phyloP scores from a whole-genome alignment of 1,140 invertebrate species.

The Octopus sinensis region DNA sequence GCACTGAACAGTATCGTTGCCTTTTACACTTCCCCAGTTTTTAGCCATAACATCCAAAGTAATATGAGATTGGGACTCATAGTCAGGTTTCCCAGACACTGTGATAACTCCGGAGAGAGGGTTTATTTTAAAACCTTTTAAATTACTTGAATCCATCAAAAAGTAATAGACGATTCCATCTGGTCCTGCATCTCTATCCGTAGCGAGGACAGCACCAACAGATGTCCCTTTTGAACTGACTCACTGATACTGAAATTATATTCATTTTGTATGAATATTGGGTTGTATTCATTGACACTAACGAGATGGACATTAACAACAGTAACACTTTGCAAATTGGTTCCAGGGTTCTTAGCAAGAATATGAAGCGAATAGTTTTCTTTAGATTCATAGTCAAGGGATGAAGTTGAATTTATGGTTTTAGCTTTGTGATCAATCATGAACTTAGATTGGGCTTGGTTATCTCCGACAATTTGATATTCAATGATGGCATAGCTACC shows the following conservation, averaged over 20 bases:
- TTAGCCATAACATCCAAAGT: conserved; percentile 90
- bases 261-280: conserved; percentile 83
- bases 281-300: conserved; percentile 89
- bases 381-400: conserved; percentile 87
- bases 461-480: conserved; percentile 56
- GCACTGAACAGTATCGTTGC: conserved; percentile 92
- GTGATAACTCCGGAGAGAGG: conserved; percentile 74
- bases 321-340: conserved; percentile 72
- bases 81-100: conserved; percentile 72
- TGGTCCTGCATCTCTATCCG: conserved; percentile 85
- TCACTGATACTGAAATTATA: conserved; percentile 94
- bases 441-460: conserved; percentile 72
- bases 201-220: conserved; percentile 82
- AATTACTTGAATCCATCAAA: conserved; percentile 88
- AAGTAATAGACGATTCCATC: conserved; percentile 90
- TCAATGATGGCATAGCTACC: conserved; percentile 34
- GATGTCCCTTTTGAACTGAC: conserved; percentile 79
- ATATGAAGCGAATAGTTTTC: conserved; percentile 76
- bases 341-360: conserved; percentile 77
- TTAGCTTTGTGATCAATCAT: conserved; percentile 74
- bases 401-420: conserved; percentile 66
- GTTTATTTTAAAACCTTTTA: conserved; percentile 85
- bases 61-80: conserved; percentile 86
- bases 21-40: conserved; percentile 85
- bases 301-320: conserved; percentile 73